Percentiles rank a stretch among this genome's conserved stretches.
phyloP scores from a whole-genome alignment of 2,797 vertebrate genomes.

The Cryptoblepharus egeriae region DNA sequence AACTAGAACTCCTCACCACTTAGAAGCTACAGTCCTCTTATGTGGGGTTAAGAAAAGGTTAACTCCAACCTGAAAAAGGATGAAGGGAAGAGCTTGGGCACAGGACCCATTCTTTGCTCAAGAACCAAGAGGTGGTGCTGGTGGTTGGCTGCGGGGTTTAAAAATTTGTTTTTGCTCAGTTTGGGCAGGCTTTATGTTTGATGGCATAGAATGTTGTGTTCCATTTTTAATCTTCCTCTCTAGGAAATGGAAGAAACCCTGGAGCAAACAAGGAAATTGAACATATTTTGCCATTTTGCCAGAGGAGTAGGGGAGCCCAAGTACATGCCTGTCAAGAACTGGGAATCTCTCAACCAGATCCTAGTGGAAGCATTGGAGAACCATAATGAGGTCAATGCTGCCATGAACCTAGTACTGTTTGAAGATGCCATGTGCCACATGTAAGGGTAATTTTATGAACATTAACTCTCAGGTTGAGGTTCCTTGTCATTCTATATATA shows the following conservation, averaged over 20 bases:
- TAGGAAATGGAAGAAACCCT: constrained; percentile 84
- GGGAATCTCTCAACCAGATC: constrained; percentile 85
- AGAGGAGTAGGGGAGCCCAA: constrained; percentile 83
- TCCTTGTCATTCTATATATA: too few relatives aligned
- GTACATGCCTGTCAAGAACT: constrained; percentile 86
- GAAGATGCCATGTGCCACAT: constrained; percentile 94
- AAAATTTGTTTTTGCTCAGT: not conserved
- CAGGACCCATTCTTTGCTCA: not conserved
- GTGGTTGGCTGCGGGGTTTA: not conserved
- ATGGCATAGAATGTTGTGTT: constrained; percentile 10
- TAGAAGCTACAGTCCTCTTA: too few relatives aligned
- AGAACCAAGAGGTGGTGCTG: not conserved
- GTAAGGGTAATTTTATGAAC: constrained; percentile 76
- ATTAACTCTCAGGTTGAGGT: not conserved
- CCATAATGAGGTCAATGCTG: constrained; percentile 92
- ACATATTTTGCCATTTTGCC: constrained; percentile 93
- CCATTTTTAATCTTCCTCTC: constrained; percentile 19
- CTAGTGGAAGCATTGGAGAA: constrained; percentile 86
- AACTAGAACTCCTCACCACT: too few relatives aligned
- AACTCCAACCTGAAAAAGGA: not conserved
- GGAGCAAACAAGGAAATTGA: constrained; percentile 80
- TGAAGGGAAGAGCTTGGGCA: not conserved
- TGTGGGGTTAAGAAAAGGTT: too few relatives aligned
- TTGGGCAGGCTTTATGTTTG: not conserved
- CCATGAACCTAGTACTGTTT: constrained; percentile 91